These are phyloP conservation scores for Fratercula arctica DNA, from an alignment of 2,797 vertebrate genomes.

Conservation along the genomic window DNA sequence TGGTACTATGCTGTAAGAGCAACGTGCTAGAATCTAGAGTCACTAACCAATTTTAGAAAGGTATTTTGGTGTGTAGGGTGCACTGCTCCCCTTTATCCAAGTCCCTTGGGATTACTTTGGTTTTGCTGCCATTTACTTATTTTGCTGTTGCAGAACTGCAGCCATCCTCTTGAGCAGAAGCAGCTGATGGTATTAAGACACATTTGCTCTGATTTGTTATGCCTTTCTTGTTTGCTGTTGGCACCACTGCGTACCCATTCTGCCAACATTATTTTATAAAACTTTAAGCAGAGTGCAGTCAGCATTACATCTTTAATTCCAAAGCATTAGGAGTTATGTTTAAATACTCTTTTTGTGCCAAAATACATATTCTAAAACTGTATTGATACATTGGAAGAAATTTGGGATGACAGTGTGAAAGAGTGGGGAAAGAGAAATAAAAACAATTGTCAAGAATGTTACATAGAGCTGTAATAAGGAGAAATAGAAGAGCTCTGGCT, in stretches of 20 bases:
- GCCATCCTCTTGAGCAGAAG: neutral
- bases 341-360: neutral
- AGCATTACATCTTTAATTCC: neutral
- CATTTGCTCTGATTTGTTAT: neutral
- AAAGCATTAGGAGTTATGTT: neutral
- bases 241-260: neutral
- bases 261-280: neutral
- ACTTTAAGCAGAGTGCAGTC: neutral
- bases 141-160: neutral
- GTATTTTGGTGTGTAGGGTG: neutral
- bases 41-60: neutral
- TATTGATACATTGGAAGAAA: neutral
- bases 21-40: neutral
- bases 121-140: neutral
- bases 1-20: neutral
- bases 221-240: neutral
- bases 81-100: neutral
- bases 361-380: neutral
- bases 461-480: neutral
- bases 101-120: neutral
- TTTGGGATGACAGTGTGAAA: neutral
- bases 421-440: neutral
- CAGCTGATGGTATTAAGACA: neutral
- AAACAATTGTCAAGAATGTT: neutral
- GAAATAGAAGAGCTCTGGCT: neutral